Conservation (phyloP, 2,113 vertebrate genomes). For the Carlito syrichta region DNA sequence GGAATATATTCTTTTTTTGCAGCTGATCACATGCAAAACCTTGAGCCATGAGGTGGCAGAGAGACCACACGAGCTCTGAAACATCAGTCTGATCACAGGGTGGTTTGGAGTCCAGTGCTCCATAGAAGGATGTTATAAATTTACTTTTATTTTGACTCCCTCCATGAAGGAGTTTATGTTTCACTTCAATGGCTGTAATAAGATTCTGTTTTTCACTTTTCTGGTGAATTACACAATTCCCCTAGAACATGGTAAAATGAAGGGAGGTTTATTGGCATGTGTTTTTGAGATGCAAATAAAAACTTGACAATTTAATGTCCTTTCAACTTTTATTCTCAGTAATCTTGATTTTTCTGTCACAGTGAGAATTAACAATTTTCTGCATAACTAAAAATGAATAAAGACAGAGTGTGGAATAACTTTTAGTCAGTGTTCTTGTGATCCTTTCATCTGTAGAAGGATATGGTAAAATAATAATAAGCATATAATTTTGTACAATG, state of each 20-base stretch:
- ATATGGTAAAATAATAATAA: constrained; percentile 58
- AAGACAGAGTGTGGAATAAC: neutral
- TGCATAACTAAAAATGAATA: constrained; percentile 66
- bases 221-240: neutral
- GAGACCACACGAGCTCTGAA: neutral
- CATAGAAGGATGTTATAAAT: neutral
- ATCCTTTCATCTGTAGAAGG: constrained; percentile 55
- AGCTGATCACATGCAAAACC: neutral
- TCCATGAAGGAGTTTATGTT: constrained; percentile 21
- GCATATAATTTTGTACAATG: constrained; percentile 25
- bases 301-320: neutral
- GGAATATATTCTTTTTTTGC: neutral
- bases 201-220: constrained; percentile 2
- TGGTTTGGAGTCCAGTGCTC: neutral
- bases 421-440: constrained; percentile 39
- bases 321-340: constrained; percentile 46
- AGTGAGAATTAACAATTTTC: constrained; percentile 60
- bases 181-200: neutral
- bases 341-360: constrained; percentile 45
- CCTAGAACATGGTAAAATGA: neutral
- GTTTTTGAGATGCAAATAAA: constrained; percentile 35
- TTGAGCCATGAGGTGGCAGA: neutral
- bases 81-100: neutral
- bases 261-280: constrained; percentile 20
- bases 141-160: constrained; percentile 35